Conservation (phyloP, 35 echinoderm and acorn worm genomes). For the Amphiura filiformis region DNA sequence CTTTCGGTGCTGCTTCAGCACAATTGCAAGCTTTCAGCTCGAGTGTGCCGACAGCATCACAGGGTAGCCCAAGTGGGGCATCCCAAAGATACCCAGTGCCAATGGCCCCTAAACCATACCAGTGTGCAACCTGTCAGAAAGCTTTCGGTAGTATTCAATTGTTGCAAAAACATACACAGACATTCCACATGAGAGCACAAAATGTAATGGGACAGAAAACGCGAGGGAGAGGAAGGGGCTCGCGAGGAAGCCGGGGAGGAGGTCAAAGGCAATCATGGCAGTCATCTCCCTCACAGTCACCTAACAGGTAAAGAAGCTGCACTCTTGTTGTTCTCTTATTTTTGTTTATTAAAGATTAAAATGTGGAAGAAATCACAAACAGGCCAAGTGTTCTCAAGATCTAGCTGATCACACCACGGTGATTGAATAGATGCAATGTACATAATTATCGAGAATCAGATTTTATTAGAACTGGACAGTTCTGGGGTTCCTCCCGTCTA, state of each 20-base stretch:
- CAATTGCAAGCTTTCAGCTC: neutral
- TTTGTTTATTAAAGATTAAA: too few relatives aligned
- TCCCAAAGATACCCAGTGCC: neutral
- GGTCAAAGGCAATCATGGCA: neutral
- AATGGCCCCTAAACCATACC: neutral
- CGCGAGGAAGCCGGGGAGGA: neutral
- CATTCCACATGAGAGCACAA: conserved; percentile 7
- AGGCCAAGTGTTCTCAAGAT: too few relatives aligned
- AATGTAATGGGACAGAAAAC: neutral
- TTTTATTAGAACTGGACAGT: too few relatives aligned
- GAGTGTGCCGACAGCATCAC: neutral
- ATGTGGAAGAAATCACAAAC: too few relatives aligned
- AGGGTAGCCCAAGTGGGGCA: neutral
- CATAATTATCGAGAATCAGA: too few relatives aligned
- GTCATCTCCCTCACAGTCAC: neutral
- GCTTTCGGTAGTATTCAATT: neutral
- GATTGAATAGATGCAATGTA: too few relatives aligned
- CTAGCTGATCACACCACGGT: too few relatives aligned
- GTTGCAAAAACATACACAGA: neutral
- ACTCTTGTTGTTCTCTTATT: too few relatives aligned
- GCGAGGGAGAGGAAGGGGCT: neutral
- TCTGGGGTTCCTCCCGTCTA: too few relatives aligned
- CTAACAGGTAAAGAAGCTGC: neutral
- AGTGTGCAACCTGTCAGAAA: neutral
- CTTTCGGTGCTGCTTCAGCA: neutral